Evolutionary conservation across 2,888 invertebrate genomes (phyloP).

Genomic region (Polymixis flavicincta): DNA sequence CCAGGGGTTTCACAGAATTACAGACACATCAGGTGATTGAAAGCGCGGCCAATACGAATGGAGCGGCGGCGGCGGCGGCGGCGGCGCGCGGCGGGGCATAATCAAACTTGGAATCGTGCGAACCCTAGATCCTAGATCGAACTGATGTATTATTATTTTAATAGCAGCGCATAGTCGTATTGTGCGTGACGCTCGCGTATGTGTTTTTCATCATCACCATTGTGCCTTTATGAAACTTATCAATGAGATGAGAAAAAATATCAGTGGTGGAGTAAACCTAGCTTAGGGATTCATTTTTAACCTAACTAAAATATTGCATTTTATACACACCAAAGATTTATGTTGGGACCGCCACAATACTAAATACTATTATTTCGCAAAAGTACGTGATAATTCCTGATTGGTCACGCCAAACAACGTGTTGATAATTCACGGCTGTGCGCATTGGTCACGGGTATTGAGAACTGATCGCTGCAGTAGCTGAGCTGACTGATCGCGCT

Average conservation of each 20-base stretch:
- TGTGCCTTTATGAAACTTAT: neutral
- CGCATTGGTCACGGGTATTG: conserved; percentile 32
- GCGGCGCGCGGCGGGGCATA: too few species aligned
- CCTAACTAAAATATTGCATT: neutral
- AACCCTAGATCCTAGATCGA: neutral
- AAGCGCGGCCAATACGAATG: neutral
- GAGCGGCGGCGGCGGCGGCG: too few species aligned
- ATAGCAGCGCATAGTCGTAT: neutral
- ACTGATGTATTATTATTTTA: neutral
- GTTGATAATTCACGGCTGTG: conserved; percentile 12
- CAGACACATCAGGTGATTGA: neutral
- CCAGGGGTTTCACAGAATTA: neutral
- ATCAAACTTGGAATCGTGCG: neutral
- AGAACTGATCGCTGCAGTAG: conserved; percentile 23
- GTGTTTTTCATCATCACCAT: neutral
- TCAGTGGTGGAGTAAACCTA: neutral
- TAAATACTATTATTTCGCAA: conserved; percentile 1
- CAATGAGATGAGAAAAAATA: neutral
- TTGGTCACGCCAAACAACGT: conserved; percentile 13
- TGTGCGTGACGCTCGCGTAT: too few species aligned
- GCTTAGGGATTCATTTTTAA: neutral
- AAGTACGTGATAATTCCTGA: neutral
- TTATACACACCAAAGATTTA: neutral
- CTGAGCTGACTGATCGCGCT: conserved; percentile 31
- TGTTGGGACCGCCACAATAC: neutral